Conservation (phyloP, 2,113 vertebrate genomes). For the Ptilorrhoa leucosticta region DNA sequence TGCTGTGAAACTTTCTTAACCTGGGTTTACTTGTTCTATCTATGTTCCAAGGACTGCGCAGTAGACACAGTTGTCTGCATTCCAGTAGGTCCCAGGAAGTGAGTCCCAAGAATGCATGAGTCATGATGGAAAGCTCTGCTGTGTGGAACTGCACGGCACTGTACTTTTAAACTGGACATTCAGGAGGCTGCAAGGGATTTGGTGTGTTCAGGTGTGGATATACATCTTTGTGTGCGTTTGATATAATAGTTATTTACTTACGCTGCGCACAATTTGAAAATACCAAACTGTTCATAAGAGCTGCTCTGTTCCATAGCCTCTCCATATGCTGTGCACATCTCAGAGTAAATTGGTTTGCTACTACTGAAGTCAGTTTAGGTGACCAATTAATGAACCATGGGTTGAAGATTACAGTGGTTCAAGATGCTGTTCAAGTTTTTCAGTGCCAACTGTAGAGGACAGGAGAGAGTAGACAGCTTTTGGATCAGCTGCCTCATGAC, state of each 20-base stretch:
- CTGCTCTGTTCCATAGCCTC: not conserved
- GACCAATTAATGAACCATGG: not conserved
- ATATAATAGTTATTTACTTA: not conserved
- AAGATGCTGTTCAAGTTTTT: not conserved
- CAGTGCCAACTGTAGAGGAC: not conserved
- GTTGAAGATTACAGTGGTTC: not conserved
- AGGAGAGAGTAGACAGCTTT: not conserved
- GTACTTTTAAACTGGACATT: not conserved
- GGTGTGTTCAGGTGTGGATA: not conserved
- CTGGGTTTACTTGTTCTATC: conserved; percentile 8
- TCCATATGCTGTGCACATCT: not conserved
- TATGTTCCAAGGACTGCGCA: not conserved
- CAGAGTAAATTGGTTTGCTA: not conserved
- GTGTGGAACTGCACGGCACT: not conserved
- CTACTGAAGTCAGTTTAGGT: not conserved
- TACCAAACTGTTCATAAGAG: not conserved
- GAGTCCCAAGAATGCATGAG: not conserved
- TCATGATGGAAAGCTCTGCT: not conserved
- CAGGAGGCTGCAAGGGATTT: not conserved
- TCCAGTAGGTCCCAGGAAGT: not conserved
- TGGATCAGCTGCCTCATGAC: not conserved
- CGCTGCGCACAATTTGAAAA: not conserved
- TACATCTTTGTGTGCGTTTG: not conserved
- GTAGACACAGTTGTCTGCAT: not conserved
- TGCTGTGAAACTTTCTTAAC: conserved; percentile 49